Evolutionary conservation across 1,140 invertebrate genomes (phyloP).

Genomic region (Hyphantria cunea): DNA sequence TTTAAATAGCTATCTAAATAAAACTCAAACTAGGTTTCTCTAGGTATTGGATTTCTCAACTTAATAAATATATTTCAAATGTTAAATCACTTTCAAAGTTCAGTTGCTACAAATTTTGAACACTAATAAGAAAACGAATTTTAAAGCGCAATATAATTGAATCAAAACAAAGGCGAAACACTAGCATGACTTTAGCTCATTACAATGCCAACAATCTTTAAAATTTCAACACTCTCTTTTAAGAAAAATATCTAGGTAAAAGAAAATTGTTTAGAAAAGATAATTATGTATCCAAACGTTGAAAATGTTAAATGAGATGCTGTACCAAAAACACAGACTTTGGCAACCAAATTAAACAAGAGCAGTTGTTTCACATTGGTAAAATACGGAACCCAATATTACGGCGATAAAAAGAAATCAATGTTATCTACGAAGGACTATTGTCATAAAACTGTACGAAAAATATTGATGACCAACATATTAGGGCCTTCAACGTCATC

Average conservation of each 20-base stretch:
- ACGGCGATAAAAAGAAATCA: constrained; percentile 25
- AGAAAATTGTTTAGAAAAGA: constrained; percentile 1
- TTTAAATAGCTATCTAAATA: too few relatives aligned
- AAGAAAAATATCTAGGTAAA: constrained; percentile 10
- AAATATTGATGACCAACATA: constrained; percentile 29
- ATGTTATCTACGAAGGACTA: constrained; percentile 16
- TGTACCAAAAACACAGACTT: too few relatives aligned
- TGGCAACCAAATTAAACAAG: too few relatives aligned
- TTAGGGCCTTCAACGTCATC: constrained; percentile 16
- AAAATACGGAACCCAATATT: constrained; percentile 1
- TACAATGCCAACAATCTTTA: constrained; percentile 1
- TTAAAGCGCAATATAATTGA: constrained; percentile 6
- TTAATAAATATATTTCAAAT: neutral
- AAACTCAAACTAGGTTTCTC: too few relatives aligned
- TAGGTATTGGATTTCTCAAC: neutral
- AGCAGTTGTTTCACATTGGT: too few relatives aligned
- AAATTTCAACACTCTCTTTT: constrained; percentile 13
- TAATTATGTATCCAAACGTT: constrained; percentile 1
- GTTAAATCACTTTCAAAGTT: too few relatives aligned
- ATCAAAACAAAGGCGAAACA: constrained; percentile 3
- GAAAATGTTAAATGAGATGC: too few relatives aligned
- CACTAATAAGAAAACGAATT: constrained; percentile 11
- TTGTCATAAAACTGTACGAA: constrained; percentile 29
- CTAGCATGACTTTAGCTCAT: constrained; percentile 2
- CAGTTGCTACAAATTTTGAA: neutral